Evolutionary conservation across 2,888 invertebrate genomes (phyloP), one percentile per base, ranked within the genome.

Genomic region (Morpho deidamia): DNA sequence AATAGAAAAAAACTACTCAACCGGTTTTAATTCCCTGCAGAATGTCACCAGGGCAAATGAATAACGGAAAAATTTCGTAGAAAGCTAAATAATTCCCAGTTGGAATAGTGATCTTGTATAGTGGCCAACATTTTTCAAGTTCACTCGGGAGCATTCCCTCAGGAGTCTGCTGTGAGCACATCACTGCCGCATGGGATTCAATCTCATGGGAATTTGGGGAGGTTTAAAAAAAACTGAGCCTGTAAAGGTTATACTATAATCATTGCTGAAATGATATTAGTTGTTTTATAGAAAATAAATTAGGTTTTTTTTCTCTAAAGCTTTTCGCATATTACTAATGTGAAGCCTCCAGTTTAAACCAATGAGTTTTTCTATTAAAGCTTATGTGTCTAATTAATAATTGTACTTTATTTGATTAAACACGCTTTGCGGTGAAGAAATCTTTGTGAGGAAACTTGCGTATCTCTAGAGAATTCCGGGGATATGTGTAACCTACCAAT

Each of bases 121-220:
- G 60, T 68, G 64, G 72, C 67, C 64, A 70, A 69, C 72, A 75
- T 78, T 76, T 80, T 79, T 76, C 76, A 77, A 81, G 76, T 76
- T 78, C 71, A 75, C 74, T 72, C 75, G 69, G 71, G 66, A 65
- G 62, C 64, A 58, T 58, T 83, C 82, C 83, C 83, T 57, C 64
- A 76, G 82, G 83, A 77, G 70, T 51, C 58, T 67, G 64, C 71
- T 71, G 68, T 61, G 65, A 68, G 79, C 76, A 76, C 72, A 73
- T 62, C 67, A 56, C 51, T 69, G 80, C 70, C 86, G 77, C 85
- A 68, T 75, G 88, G 88, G 88, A 88, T 87, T 89, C 86, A 89
- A 89, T 88, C 88, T 89, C 88, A 76, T 64, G 88, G 88, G 88
- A 89, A 88, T 89, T 89, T 62, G 64, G 67, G 63, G 64, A 64